Evolutionary conservation across 2,888 invertebrate species (phyloP).

Genomic region (Eurytoma adleriae): DNA sequence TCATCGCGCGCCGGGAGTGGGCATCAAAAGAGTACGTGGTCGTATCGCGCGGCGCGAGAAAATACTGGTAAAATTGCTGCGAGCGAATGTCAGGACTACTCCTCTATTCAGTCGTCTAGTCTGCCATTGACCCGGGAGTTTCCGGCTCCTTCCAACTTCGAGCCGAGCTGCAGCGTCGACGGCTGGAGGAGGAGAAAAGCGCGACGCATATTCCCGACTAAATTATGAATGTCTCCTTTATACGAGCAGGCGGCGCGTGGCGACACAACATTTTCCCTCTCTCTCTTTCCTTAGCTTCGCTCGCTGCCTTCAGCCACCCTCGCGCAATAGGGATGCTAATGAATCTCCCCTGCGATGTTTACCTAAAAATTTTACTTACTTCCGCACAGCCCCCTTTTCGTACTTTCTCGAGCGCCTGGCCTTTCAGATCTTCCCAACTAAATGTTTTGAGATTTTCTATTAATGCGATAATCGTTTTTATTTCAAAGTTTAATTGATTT

Average conservation of each 20-base stretch:
- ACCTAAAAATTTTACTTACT: slow-evolving; percentile 28
- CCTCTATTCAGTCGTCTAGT: slow-evolving; percentile 20
- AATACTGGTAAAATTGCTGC: slow-evolving; percentile 28
- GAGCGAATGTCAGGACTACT: slow-evolving; percentile 31
- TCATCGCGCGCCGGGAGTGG: too few species aligned
- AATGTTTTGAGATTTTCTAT: not conserved
- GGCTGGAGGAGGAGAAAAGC: not conserved
- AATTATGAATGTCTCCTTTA: slow-evolving; percentile 43
- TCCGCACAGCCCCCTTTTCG: not conserved
- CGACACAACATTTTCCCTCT: not conserved
- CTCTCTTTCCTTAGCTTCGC: not conserved
- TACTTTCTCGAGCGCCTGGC: not conserved
- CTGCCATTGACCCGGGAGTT: slow-evolving; percentile 28
- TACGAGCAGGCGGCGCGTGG: not conserved
- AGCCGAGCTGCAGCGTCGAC: not conserved
- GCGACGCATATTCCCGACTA: slow-evolving; percentile 18
- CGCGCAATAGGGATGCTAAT: slow-evolving; percentile 4
- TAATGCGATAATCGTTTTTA: not conserved
- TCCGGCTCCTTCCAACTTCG: not conserved
- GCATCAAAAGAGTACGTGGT: not conserved
- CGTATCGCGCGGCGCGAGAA: slow-evolving; percentile 1
- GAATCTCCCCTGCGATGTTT: slow-evolving; percentile 28
- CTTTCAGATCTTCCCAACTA: not conserved
- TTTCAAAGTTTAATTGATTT: not conserved
- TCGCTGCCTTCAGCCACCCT: too few species aligned